Conservation (phyloP, 2,113 vertebrate species). For the Octodon degus region DNA sequence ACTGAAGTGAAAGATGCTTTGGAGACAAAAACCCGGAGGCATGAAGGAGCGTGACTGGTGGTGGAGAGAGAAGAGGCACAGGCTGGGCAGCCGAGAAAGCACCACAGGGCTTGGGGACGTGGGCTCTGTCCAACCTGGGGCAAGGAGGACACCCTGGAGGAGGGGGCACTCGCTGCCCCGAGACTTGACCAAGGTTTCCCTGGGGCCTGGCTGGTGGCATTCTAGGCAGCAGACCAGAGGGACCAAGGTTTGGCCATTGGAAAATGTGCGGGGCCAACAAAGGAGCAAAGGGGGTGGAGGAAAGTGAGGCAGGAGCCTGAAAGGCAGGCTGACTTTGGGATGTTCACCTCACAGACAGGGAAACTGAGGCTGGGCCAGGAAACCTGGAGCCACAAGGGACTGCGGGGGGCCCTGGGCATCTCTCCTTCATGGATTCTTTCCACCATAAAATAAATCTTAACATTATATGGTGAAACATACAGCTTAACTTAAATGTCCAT, state of each 20-base stretch:
- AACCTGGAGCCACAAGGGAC: neutral
- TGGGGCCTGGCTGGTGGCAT: neutral
- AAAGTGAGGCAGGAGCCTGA: neutral
- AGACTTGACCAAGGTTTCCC: neutral
- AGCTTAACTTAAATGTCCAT: neutral
- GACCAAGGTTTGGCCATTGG: neutral
- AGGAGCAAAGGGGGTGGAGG: neutral
- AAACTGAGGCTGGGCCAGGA: conserved; percentile 36
- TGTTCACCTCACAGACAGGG: neutral
- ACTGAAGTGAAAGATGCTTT: neutral
- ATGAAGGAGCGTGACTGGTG: neutral
- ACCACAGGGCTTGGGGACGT: fast-evolving
- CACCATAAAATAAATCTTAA: neutral
- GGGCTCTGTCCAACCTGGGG: neutral
- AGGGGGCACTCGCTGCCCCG: neutral
- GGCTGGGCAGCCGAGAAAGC: neutral
- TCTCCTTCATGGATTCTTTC: neutral
- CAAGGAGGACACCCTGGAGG: neutral
- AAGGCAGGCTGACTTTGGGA: neutral
- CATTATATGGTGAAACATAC: neutral
- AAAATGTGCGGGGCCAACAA: neutral
- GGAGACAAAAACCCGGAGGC: neutral
- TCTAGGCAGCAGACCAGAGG: neutral
- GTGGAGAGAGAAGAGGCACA: neutral
- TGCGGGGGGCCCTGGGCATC: neutral